Base-by-base conservation (phyloP, 2,113 vertebrate genomes). In the Vidua macroura region DNA sequence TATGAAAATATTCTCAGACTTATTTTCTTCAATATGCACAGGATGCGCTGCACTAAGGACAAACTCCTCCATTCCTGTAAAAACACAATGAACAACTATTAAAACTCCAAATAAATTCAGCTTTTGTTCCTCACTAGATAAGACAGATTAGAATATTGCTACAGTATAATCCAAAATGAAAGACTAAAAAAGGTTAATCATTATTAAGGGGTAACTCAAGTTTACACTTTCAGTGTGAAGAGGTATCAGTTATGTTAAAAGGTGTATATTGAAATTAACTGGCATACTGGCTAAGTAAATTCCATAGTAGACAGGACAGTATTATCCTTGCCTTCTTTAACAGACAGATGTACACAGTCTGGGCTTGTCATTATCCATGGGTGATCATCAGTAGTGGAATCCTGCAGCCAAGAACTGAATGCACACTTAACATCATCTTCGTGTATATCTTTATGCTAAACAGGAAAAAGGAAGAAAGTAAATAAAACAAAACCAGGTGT, bases 361-460 rank as follows among this genome's bases (percentile, higher is more conserved):
- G 96, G 97, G 73, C 97, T 97, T 66, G 98, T 93, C 67, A 98
- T 97, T 90, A 99, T 81, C 97, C 98, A 98, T 8, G 98, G 98
- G 76, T 98, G 83, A 58, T 97, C 97, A 82, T 98, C 97, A 46
- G 98, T 97, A 86, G 98, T 87, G 81, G 97, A 98, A 90, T 98
- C 97, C 88, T 98, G 98, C 13, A 99, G 95, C 99, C 99, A 99
- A 23, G 97, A 97, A 39, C 96, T 97, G 82, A 99, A 99, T 15
- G 97, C 97, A 67, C 96, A 95, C 96, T 98, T 99, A 92, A 99
- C 73, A 25, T 98, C 98, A 74, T 98, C 98, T 88, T 98, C 98
- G 6, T 66, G 90, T 52, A 98, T 58, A 37, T 93, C 96, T 90
- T 98, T 91, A 62, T 96, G 97, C 99, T 99, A 95, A 67, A 93